phyloP scores from a whole-genome alignment of 53 echinoderm and acorn worm genomes.

The Temnopleurus reevesii region DNA sequence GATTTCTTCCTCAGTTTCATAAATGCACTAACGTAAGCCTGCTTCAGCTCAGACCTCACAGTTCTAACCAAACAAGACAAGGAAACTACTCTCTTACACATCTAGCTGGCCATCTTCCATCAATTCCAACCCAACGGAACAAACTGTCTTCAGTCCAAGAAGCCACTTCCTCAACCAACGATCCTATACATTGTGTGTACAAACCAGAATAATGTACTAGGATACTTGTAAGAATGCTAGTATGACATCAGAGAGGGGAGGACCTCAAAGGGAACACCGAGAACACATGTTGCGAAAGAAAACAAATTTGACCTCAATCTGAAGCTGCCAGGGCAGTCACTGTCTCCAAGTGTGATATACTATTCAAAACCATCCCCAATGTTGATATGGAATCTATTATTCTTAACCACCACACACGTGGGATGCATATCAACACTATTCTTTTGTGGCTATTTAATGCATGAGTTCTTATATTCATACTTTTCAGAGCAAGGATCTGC shows the following conservation, averaged over 20 bases:
- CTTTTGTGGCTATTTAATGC: neutral
- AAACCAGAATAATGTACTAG: neutral
- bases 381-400: neutral
- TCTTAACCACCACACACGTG: neutral
- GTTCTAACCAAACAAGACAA: neutral
- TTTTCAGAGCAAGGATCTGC: neutral
- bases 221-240: neutral
- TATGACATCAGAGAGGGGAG: neutral
- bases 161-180: slow-evolving; percentile 1
- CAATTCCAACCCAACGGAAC: slow-evolving; percentile 21
- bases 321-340: neutral
- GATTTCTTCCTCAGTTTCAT: neutral
- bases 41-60: slow-evolving; percentile 6
- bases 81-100: neutral
- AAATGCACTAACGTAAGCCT: too few relatives aligned
- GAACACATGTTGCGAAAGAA: slow-evolving; percentile 5
- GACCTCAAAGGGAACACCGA: neutral
- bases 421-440: neutral
- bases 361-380: neutral
- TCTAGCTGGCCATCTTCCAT: slow-evolving; percentile 29
- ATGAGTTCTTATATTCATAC: neutral
- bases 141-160: neutral
- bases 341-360: neutral
- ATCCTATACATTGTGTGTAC: neutral
- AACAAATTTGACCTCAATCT: slow-evolving; percentile 18